phyloP scores from a whole-genome alignment of 2,113 vertebrate species.

The Tragulus kanchil region DNA sequence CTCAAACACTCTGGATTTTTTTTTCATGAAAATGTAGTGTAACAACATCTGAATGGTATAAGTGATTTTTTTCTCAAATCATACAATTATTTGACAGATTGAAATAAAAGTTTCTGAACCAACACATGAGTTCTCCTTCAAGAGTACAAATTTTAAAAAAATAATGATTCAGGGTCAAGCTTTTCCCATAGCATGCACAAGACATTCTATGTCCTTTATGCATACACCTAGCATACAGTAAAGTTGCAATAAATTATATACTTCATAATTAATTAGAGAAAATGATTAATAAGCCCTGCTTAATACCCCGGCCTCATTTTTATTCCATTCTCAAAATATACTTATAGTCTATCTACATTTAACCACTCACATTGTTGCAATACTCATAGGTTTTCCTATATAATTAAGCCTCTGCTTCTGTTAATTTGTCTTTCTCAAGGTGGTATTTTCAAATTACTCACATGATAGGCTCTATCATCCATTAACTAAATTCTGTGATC shows the following conservation, averaged over 20 bases:
- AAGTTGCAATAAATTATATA: no score
- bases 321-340: neutral
- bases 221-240: neutral
- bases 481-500: neutral
- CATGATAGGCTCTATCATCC: neutral
- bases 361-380: neutral
- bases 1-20: neutral
- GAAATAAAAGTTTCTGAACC: neutral
- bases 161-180: neutral
- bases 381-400: neutral
- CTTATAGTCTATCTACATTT: neutral
- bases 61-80: no score
- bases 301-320: neutral
- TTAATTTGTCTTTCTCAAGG: neutral
- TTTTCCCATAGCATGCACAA: neutral
- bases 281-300: neutral
- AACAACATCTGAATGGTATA: neutral
- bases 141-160: neutral
- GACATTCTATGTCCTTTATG: neutral
- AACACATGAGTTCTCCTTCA: neutral
- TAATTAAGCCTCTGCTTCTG: neutral
- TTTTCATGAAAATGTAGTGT: conserved; percentile 6
- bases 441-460: neutral
- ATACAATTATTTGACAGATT: conserved; percentile 6
- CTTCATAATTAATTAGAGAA: no score